These are phyloP conservation scores for Tokudaia muenninki DNA, from an alignment of 2,797 vertebrate genomes.

Conservation along the genomic window DNA sequence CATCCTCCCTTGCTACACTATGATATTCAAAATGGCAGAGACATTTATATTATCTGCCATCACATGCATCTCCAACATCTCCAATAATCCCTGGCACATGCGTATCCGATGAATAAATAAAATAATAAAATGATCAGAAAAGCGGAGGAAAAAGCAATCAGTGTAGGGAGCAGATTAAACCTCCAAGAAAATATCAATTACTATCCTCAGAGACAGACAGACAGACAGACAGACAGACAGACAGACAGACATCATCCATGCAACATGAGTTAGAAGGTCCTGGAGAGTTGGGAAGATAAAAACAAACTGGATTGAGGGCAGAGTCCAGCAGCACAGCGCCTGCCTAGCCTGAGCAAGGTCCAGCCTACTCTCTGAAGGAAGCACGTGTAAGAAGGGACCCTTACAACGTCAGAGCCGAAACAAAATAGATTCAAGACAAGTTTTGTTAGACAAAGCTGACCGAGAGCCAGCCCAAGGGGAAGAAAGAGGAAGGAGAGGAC, in stretches of 20 bases:
- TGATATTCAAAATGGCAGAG: slow-evolving; percentile 6
- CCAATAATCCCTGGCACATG: neutral
- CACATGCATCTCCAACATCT: neutral
- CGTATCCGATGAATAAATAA: slow-evolving; percentile 40
- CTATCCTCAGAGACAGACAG: neutral
- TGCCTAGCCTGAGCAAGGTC: neutral
- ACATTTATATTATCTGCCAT: neutral
- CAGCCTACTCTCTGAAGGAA: neutral
- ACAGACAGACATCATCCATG: neutral
- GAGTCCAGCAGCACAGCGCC: neutral
- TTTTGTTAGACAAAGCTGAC: neutral
- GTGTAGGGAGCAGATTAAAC: slow-evolving; percentile 28
- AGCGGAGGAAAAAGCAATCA: neutral
- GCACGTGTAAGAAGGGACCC: neutral
- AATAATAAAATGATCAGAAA: slow-evolving; percentile 43
- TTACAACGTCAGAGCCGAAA: neutral
- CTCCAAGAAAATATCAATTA: neutral
- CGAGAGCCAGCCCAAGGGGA: neutral
- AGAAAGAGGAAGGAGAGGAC: neutral
- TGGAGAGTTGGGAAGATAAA: neutral
- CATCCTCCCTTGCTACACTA: slow-evolving; percentile 6
- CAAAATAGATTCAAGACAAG: neutral
- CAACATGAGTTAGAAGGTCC: neutral
- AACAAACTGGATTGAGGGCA: neutral
- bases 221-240: neutral